phyloP scores from a whole-genome alignment of 2,113 vertebrate genomes.

The Apaloderma vittatum region DNA sequence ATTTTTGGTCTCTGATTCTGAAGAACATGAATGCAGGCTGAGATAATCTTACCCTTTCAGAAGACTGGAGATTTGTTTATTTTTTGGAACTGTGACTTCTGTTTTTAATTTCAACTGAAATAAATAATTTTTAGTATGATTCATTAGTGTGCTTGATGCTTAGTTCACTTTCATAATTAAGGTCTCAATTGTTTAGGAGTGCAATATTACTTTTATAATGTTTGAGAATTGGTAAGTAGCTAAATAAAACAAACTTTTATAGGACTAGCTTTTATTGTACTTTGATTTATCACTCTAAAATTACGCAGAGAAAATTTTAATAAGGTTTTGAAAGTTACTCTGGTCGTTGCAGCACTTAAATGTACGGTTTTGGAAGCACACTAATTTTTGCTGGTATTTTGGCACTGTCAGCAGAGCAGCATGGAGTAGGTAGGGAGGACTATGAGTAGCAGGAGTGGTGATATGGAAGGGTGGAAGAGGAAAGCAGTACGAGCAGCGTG shows the following conservation, averaged over 20 bases:
- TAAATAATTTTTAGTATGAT: not conserved
- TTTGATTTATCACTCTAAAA: conserved; percentile 5
- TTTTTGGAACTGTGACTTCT: not conserved
- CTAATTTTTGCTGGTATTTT: not conserved
- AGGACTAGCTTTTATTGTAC: not conserved
- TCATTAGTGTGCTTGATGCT: not conserved
- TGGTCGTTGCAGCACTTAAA: not conserved
- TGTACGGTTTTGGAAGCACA: not conserved
- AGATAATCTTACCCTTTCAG: not conserved
- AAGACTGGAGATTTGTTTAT: not conserved
- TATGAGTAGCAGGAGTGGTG: not conserved
- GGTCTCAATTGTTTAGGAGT: not conserved
- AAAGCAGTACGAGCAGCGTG: not conserved
- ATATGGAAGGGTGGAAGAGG: not conserved
- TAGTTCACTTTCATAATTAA: conserved; percentile 38
- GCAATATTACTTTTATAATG: not conserved
- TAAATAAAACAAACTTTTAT: not conserved
- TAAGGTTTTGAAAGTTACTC: not conserved
- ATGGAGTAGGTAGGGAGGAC: not conserved
- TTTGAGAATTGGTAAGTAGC: not conserved
- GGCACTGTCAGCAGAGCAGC: not conserved
- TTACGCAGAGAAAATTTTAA: not conserved
- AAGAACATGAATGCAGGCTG: not conserved
- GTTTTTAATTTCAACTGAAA: not conserved
- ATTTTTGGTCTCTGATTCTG: not conserved